Percentiles rank a stretch among this genome's conserved stretches.
Conservation (phyloP, 30 jellyfish, hydroid and myxozoan species). For the Turritopsis rubra region DNA sequence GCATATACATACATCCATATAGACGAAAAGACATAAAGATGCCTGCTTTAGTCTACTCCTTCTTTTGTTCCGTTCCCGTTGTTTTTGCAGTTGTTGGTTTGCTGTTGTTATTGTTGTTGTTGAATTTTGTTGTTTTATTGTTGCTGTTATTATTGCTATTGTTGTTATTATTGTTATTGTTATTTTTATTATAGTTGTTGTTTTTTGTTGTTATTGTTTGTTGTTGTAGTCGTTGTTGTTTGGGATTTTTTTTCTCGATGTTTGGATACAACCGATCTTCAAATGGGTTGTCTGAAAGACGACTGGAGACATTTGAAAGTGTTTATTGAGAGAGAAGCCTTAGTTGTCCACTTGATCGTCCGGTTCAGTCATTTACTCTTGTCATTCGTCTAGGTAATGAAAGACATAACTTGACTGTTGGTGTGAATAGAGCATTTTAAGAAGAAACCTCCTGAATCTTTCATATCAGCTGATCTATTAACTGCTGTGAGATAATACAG, state of each 20-base stretch:
- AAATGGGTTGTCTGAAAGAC: not conserved
- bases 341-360: not conserved
- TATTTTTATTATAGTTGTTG: not conserved
- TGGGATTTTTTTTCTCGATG: not conserved
- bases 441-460: not conserved
- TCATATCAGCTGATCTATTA: too few relatives aligned
- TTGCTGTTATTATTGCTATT: not conserved
- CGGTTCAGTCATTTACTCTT: not conserved
- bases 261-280: not conserved
- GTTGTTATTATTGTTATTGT: not conserved
- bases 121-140: not conserved
- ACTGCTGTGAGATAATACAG: too few relatives aligned
- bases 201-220: not conserved
- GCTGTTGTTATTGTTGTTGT: not conserved
- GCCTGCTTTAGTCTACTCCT: not conserved
- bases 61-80: too few relatives aligned
- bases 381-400: not conserved
- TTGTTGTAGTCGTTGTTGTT: not conserved
- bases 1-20: not conserved
- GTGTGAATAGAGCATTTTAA: not conserved
- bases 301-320: not conserved
- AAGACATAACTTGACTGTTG: not conserved
- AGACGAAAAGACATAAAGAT: not conserved
- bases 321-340: not conserved
- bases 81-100: too few relatives aligned